Conservation (phyloP, 2,113 vertebrate genomes). For the Origma solitaria region DNA sequence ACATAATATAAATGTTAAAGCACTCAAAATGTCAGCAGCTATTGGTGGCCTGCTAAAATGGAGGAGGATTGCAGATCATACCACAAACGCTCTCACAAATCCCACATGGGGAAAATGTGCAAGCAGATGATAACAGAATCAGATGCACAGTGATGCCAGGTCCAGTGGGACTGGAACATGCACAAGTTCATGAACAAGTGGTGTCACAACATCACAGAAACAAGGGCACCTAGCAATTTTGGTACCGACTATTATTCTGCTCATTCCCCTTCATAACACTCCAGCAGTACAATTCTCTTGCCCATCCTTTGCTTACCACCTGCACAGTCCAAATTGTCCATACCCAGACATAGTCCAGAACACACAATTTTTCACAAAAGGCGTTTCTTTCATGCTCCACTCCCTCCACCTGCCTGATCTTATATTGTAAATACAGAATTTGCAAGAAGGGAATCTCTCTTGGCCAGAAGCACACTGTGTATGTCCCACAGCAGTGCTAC, state of each 20-base stretch:
- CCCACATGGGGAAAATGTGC: neutral
- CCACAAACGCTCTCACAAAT: neutral
- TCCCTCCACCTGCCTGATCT: neutral
- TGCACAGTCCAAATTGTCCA: neutral
- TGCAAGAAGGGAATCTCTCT: neutral
- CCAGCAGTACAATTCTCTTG: neutral
- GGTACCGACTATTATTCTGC: accelerated
- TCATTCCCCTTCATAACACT: neutral
- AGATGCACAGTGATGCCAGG: neutral
- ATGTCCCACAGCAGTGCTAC: neutral
- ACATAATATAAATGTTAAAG: neutral
- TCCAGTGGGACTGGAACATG: neutral
- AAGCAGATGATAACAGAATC: neutral
- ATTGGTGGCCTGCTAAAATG: neutral
- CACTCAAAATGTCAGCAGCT: neutral
- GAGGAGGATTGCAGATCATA: neutral
- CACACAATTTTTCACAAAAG: neutral
- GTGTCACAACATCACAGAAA: neutral
- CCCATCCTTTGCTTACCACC: neutral
- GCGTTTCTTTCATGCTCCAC: neutral
- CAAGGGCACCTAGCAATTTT: neutral
- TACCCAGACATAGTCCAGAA: neutral
- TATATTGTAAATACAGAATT: neutral
- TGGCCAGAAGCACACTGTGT: neutral
- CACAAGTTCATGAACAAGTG: neutral